Conservation (phyloP, 1,140 invertebrate species). For the Caenorhabditis latens region DNA sequence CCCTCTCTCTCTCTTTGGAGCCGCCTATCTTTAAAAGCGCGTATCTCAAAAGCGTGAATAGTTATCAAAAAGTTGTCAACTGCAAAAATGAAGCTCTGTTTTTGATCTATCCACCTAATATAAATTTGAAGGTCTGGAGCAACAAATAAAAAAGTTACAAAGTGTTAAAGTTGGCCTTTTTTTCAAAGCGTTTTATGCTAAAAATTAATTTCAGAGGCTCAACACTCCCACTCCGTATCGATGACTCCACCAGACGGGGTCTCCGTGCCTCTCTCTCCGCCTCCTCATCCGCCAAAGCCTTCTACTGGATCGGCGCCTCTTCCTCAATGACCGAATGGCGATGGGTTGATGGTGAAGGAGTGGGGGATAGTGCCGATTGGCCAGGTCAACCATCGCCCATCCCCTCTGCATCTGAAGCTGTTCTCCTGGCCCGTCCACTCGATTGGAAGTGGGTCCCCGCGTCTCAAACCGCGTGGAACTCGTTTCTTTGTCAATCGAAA, state of each 20-base stretch:
- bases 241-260: constrained; percentile 53
- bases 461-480: constrained; percentile 67
- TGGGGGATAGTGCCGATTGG: constrained; percentile 57
- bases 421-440: constrained; percentile 64
- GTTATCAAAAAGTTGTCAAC: too few species aligned
- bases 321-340: constrained; percentile 65
- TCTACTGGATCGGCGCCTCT: constrained; percentile 61
- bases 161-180: too few species aligned
- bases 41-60: too few species aligned
- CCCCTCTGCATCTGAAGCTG: constrained; percentile 61
- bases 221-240: constrained; percentile 64
- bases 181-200: too few species aligned
- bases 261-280: constrained; percentile 59
- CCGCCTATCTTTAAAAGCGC: too few species aligned
- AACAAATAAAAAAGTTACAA: background rate
- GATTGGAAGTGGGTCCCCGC: constrained; percentile 68
- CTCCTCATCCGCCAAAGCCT: constrained; percentile 51
- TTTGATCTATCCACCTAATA: too few species aligned
- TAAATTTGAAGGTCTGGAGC: too few species aligned
- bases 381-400: constrained; percentile 59
- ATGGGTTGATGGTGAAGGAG: constrained; percentile 67
- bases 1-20: too few species aligned
- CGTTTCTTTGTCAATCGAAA: constrained; percentile 69
- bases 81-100: too few species aligned
- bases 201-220: constrained; percentile 62